phyloP scores from a whole-genome alignment of 2,797 vertebrate genomes.

The Anolis apletophallus region DNA sequence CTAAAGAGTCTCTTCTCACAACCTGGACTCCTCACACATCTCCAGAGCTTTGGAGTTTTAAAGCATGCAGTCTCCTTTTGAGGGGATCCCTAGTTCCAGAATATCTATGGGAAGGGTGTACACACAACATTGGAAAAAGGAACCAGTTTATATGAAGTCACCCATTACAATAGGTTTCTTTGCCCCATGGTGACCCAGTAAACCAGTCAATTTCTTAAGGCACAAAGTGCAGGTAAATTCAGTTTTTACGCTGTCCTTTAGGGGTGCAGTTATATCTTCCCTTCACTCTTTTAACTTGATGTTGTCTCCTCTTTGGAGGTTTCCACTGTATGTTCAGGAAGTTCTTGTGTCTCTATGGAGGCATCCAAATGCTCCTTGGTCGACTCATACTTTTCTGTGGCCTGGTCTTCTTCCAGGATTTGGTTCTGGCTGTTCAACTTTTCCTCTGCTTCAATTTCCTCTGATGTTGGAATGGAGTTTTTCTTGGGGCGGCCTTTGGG shows the following conservation, averaged over 20 bases:
- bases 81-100: background rate
- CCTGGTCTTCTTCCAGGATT: slow-evolving; percentile 46
- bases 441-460: slow-evolving; percentile 97
- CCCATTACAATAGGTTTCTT: background rate
- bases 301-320: slow-evolving; percentile 62
- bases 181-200: background rate
- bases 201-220: slow-evolving; percentile 56
- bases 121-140: background rate
- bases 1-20: background rate
- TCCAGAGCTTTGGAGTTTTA: background rate
- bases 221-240: slow-evolving; percentile 61
- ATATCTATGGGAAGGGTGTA: background rate
- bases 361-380: slow-evolving; percentile 59
- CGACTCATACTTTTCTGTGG: slow-evolving; percentile 33
- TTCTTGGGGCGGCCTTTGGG: slow-evolving; percentile 99
- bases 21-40: slow-evolving; percentile 4
- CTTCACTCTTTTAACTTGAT: slow-evolving; percentile 72
- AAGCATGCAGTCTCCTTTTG: slow-evolving; percentile 43
- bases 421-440: slow-evolving; percentile 80
- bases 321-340: slow-evolving; percentile 59
- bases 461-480: slow-evolving; percentile 97
- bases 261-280: slow-evolving; percentile 17
- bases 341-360: slow-evolving; percentile 50
- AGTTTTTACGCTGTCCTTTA: slow-evolving; percentile 55
- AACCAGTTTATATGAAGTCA: accelerated